Evolutionary conservation across 2,888 invertebrate genomes (phyloP), one percentile per base, ranked within the genome.

Genomic region (Cepaea hortensis): DNA sequence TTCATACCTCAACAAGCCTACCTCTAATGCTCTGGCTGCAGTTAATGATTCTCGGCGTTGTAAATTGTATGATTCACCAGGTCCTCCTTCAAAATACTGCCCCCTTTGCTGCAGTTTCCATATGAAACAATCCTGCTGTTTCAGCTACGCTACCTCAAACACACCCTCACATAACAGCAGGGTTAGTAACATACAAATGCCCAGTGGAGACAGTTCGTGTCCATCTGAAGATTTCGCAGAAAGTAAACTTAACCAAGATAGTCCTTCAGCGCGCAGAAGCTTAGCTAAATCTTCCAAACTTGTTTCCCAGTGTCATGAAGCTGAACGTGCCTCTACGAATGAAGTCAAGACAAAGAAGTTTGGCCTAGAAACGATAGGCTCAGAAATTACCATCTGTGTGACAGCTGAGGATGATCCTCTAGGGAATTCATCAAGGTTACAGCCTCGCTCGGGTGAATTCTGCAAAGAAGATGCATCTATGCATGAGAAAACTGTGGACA

Each of bases 351-450:
- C 18, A 3, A 13, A 3, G 11, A 48, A 55, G 18, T 81, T 7
- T n/a, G n/a, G 3, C 0, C 0, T 9, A 20, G 3, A 46, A 20
- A 23, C 9, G 9, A 3, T 15, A 55, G 73, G 55, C 5, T 3
- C 72, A 15, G 73, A 55, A 15, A 82, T 82, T 55, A 82, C 72
- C 2, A 82, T 82, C 7, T 23, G 82, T 15, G 73, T 82, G 2
- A 82, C 73, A 48, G 82, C 72, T 7, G 82, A 82, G 5, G 61
- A 82, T 35, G 73, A 82, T 18, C 4, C 7, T 15, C 6, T 20
- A 35, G 13, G 11, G 0, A 15, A 55, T 55, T 23, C 48, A 23
- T 82, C 79, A 5, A 62, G 9, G 61, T 9, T 18, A n/a, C 15
- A 15, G 15, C 35, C 3, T 35, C 15, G n/a, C 35, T 15, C 62